Base-by-base conservation (phyloP, 2,888 invertebrate genomes). In the Drepanosiphum platanoidis region DNA sequence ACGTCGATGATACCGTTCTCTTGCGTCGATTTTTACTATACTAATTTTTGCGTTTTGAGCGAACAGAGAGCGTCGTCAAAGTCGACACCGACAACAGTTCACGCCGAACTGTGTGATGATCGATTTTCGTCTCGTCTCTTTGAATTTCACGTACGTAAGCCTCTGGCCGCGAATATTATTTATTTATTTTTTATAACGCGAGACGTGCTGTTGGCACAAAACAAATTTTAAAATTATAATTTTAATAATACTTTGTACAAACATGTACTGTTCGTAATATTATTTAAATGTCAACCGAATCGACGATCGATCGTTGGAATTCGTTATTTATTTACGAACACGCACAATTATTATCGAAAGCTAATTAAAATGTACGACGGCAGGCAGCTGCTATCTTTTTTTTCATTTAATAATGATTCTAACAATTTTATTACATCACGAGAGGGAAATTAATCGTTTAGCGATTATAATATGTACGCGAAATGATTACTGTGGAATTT, bases 371-470 rank as follows among this genome's bases (percentile, higher is more conserved):
- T n/a, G n/a, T n/a, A n/a, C 27, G 39, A 72, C 22, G 18, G 4
- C 58, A 58, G 39, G 36, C 70, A n/a, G 36, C 36, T 36, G 70
- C 36, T 27, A 39, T 70, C 70, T n/a, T 70, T 70, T 70, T n/a
- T 68, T 72, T 72, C 30, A 42, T 72, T 72, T 72, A 39, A 42
- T 72, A 72, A 42, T 42, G 30, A 72, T 72, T 72, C 71, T 72
- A 72, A 42, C 42, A 42, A 42, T 72, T 72, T 72, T 72, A 42
- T 42, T 27, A 42, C n/a, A 39, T 30, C 42, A 72, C 71, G 18
- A 30, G 18, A 30, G 71, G 39, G 22, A 72, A 72, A 72, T 42
- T 72, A 72, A 42, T 42, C 42, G 36, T 72, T 8, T 18, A 42
- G 18, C 11, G 42, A 72, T 72, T 72, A 72, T 15, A 42, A n/a